Base-by-base conservation (phyloP, 2,888 invertebrate genomes). In the Acleris sparsana region DNA sequence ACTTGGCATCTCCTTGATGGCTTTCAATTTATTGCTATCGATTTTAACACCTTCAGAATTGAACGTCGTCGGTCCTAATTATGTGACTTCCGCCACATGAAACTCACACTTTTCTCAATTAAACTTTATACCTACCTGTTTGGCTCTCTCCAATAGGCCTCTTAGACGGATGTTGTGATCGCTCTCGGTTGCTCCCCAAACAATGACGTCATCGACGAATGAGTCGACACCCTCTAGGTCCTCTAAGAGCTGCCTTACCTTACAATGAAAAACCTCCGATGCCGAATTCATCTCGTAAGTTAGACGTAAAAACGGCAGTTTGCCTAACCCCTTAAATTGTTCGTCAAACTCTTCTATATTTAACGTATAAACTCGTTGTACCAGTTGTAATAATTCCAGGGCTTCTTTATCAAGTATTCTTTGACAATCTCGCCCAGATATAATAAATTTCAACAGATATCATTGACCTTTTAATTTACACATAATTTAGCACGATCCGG, bases 141-240 rank as follows among this genome's bases (percentile, higher is more conserved):
- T 22, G 0, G 68, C 68, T n/a, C 69, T 63, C 5, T 72, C 65
- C 18, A 71, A 29, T 7, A 72, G 29, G 3, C 13, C 17, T 29
- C 60, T 46, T 1, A 72, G 51, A 7, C 69, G 29, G 1, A 6
- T 46, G 62, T 73, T 68, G 33, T 72, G 71, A 11, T 71, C 61
- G 13, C 51, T 61, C 17, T 25, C 44, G 1, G 65, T 71, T 0
- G 17, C 3, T 7, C 70, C 70, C 61, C 59, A 64, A 3, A 72
- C 69, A 13, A 70, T 59, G 11, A 70, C 58, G 39, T 70, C 72
- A 44, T 70, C 69, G 1, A 69, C 44, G 22, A 67, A 63, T 7
- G 56, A 6, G 11, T 51, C 22, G 9, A 51, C 51, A 9, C 51
- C 22, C 6, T 68, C 62, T 6, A 71, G 13, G 46, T 68, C 69